Evolutionary conservation across 2,888 invertebrate species (phyloP).

Genomic region (Pachliopta kotzebuea): DNA sequence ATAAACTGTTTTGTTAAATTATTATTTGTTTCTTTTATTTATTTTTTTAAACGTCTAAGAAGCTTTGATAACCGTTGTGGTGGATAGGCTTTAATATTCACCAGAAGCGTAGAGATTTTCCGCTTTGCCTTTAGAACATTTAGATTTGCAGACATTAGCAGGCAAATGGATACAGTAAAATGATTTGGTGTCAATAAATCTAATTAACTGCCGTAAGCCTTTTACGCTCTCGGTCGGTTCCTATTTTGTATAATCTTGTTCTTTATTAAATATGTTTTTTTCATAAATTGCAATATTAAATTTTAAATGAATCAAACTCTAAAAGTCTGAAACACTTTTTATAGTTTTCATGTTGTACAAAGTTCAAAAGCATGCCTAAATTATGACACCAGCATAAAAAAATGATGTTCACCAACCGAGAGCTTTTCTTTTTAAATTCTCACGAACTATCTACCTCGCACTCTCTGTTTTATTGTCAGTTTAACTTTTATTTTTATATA

Average conservation of each 20-base stretch:
- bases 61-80: slow-evolving; percentile 9
- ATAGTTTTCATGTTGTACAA: no score
- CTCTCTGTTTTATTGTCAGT: slow-evolving; percentile 53
- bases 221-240: no score
- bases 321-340: no score
- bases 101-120: slow-evolving; percentile 16
- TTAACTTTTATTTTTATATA: slow-evolving; percentile 35
- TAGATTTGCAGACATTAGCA: slow-evolving; percentile 44
- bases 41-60: neutral
- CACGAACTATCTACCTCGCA: slow-evolving; percentile 35
- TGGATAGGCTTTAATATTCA: slow-evolving; percentile 20
- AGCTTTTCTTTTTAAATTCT: slow-evolving; percentile 5
- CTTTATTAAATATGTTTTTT: no score
- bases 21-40: slow-evolving; percentile 66
- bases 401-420: neutral
- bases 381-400: no score
- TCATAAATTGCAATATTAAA: no score
- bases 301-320: no score
- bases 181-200: slow-evolving; percentile 20
- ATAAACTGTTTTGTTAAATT: slow-evolving; percentile 70
- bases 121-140: slow-evolving; percentile 18
- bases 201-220: neutral
- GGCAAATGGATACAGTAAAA: slow-evolving; percentile 57
- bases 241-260: no score
- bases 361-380: no score